Base-by-base conservation (phyloP, 1,140 invertebrate genomes). In the Drosophila malerkotliana region DNA sequence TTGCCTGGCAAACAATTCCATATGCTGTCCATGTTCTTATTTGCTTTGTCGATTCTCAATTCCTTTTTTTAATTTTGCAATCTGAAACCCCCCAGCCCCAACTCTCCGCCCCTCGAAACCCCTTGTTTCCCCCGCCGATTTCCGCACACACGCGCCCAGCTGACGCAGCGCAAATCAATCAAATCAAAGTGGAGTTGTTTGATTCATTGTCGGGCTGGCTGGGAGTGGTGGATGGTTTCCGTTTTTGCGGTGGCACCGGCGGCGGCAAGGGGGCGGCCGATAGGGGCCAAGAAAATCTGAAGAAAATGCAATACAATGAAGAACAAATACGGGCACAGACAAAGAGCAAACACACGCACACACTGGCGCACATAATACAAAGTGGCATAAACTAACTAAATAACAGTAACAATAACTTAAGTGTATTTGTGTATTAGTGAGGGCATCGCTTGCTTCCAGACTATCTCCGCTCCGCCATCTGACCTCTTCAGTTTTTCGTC, bases 361-460 rank as follows among this genome's bases (percentile, higher is more conserved):
- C 41, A 59, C 26, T 45, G 54, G 8, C 69, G 69, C 32, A 69
- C 57, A 75, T 77, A 76, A 87, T 85, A 87, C 79, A 88, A 88
- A 88, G 83, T 85, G 83, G 78, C 82, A 82, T 88, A 83, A 88
- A 88, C 83, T 89, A 88, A 88, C 83, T 88, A 88, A 88, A 88
- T 88, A 88, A 88, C 83, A 83, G 83, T 88, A 88, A 87, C 82
- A 87, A 88, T 88, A 85, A 85, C 82, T 87, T 87, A 85, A 85
- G 83, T 85, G 83, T 85, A 76, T 87, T 82, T 87, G 79, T 85
- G 82, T 87, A 85, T 85, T 87, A 85, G 71, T 55, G 55, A 18
- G 61, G 72, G 72, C 62, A 76, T 60, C 41, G 72, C 34, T 32
- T 44, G 55, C 49, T 76, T 54, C 37, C 28, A 47, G 52, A 62